phyloP scores from a whole-genome alignment of 2,888 invertebrate species.

The Opisthograptis luteolata region DNA sequence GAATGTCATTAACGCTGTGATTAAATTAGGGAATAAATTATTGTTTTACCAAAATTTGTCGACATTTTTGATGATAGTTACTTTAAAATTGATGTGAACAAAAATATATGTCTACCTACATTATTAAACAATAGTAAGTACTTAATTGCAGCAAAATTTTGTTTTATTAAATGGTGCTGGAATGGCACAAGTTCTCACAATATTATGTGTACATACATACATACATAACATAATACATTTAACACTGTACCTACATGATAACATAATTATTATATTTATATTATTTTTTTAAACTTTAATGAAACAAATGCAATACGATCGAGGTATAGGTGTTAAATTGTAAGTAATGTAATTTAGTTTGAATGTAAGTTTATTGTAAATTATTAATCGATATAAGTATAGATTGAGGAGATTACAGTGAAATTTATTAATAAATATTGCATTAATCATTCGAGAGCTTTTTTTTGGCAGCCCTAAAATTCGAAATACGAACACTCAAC shows the following conservation, averaged over 20 bases:
- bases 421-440: conserved; percentile 83
- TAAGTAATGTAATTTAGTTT: conserved; percentile 67
- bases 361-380: conserved; percentile 78
- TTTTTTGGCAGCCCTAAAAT: conserved; percentile 28
- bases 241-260: conserved; percentile 43
- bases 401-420: conserved; percentile 81
- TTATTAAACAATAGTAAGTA: neutral
- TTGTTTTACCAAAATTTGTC: conserved; percentile 49
- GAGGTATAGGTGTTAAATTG: conserved; percentile 65
- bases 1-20: conserved; percentile 58
- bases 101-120: neutral
- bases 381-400: conserved; percentile 79
- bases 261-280: too few relatives aligned
- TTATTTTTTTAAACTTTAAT: conserved; percentile 56
- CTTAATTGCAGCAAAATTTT: conserved; percentile 28
- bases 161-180: conserved; percentile 47
- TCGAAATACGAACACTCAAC: neutral
- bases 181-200: conserved; percentile 51
- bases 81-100: conserved; percentile 21
- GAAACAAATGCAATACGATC: conserved; percentile 75
- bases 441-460: conserved; percentile 73
- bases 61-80: conserved; percentile 24
- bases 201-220: conserved; percentile 43
- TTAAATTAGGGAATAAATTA: conserved; percentile 68
- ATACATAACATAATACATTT: conserved; percentile 25